These are phyloP conservation scores for Agrotis ipsilon DNA, from an alignment of 2,888 invertebrate species.

Conservation along the genomic window DNA sequence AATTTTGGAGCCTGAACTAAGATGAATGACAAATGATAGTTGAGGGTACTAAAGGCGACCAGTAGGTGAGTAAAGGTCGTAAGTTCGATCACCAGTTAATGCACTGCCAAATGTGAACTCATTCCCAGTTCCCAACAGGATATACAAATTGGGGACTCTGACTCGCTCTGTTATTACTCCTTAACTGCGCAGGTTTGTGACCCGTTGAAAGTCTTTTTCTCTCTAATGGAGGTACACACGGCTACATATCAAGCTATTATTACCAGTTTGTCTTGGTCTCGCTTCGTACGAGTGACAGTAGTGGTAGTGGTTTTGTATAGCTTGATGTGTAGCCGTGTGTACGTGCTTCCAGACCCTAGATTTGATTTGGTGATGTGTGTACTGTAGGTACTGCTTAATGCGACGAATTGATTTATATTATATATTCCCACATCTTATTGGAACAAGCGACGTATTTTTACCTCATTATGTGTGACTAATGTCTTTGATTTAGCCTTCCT, in stretches of 20 bases:
- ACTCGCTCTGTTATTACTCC: neutral
- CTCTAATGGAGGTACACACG: too few species aligned
- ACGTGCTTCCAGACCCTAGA: neutral
- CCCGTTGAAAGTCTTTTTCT: neutral
- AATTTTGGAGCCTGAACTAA: too few species aligned
- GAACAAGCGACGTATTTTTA: neutral
- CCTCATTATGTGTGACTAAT: conserved; percentile 22
- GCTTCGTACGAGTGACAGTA: too few species aligned
- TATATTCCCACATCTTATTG: neutral
- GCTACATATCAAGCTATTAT: too few species aligned
- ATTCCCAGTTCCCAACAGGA: neutral
- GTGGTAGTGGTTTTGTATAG: too few species aligned
- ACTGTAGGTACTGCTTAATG: too few species aligned
- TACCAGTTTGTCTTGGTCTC: too few species aligned
- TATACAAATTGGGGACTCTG: conserved; percentile 5
- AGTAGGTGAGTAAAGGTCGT: neutral
- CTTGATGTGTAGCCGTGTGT: too few species aligned
- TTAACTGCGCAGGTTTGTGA: neutral
- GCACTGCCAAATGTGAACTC: conserved; percentile 1
- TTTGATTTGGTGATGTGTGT: neutral
- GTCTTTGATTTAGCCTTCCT: neutral
- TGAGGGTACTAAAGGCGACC: too few species aligned
- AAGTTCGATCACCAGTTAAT: neutral
- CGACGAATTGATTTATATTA: neutral
- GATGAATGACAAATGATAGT: too few species aligned